Evolutionary conservation across 1,140 invertebrate genomes (phyloP).

Genomic region (Subanguina moxae): DNA sequence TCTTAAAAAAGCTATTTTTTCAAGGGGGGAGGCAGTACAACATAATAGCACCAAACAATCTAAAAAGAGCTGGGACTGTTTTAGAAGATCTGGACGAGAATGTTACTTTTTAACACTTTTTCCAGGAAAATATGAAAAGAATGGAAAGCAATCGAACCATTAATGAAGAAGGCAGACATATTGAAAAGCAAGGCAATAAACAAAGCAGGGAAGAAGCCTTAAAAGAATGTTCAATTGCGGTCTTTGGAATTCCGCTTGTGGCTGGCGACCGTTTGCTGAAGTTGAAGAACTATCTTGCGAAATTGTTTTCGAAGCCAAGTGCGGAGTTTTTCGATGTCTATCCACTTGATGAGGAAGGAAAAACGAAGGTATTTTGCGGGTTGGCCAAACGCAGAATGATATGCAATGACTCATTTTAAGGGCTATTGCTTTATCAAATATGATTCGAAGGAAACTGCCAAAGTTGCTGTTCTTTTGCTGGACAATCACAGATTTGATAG

Average conservation of each 20-base stretch:
- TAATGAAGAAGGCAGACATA: too few species aligned
- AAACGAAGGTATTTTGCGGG: conserved; percentile 72
- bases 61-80: too few species aligned
- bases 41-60: too few species aligned
- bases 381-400: too few species aligned
- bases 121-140: too few species aligned
- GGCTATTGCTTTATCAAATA: conserved; percentile 53
- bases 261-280: conserved; percentile 84
- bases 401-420: conserved; percentile 19
- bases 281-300: conserved; percentile 83
- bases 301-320: conserved; percentile 86
- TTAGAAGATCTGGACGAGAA: too few species aligned
- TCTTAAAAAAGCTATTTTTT: too few species aligned
- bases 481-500: conserved; percentile 96
- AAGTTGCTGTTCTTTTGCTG: conserved; percentile 68
- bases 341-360: conserved; percentile 75
- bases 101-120: too few species aligned
- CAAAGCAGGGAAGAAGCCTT: too few species aligned
- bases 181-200: too few species aligned
- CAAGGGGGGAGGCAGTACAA: too few species aligned
- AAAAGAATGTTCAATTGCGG: conserved; percentile 85
- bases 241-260: conserved; percentile 91
- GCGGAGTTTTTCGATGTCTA: conserved; percentile 79
- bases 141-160: too few species aligned
- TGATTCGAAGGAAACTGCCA: conserved; percentile 33